Evolutionary conservation across 2,888 invertebrate genomes (phyloP).

Genomic region (Caenorhabditis imperialis): DNA sequence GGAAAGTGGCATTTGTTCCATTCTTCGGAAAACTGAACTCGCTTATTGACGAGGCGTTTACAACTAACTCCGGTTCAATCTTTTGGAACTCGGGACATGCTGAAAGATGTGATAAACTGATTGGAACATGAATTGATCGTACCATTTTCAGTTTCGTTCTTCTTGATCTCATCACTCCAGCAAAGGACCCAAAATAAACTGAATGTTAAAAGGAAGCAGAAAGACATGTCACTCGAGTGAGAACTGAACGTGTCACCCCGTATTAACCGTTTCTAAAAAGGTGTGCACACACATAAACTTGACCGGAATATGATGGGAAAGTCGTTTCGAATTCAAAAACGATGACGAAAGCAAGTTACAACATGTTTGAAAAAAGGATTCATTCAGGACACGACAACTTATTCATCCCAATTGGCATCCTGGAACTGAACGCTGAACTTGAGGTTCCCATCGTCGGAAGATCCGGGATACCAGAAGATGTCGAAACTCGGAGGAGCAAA

Average conservation of each 20-base stretch:
- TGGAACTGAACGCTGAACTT: slow-evolving; percentile 43
- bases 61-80: slow-evolving; percentile 6
- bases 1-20: not conserved
- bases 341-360: no score
- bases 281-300: no score
- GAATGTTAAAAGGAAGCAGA: slow-evolving; percentile 12
- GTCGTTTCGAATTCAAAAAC: no score
- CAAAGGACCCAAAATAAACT: slow-evolving; percentile 17
- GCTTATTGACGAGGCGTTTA: slow-evolving; percentile 23
- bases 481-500: slow-evolving; percentile 35
- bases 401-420: not conserved
- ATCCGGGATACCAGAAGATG: slow-evolving; percentile 45
- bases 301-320: no score
- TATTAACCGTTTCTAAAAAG: no score
- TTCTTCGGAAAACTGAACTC: slow-evolving; percentile 17
- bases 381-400: no score
- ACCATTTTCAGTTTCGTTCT: slow-evolving; percentile 8
- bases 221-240: slow-evolving; percentile 13
- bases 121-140: not conserved
- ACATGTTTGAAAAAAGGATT: slow-evolving; percentile 3
- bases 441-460: slow-evolving; percentile 28
- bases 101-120: slow-evolving; percentile 2
- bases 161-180: not conserved
- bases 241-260: no score
- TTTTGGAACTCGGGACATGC: slow-evolving; percentile 23